These are phyloP conservation scores for Aptenodytes forsteri DNA, from an alignment of 2,113 vertebrate species.

Conservation along the genomic window DNA sequence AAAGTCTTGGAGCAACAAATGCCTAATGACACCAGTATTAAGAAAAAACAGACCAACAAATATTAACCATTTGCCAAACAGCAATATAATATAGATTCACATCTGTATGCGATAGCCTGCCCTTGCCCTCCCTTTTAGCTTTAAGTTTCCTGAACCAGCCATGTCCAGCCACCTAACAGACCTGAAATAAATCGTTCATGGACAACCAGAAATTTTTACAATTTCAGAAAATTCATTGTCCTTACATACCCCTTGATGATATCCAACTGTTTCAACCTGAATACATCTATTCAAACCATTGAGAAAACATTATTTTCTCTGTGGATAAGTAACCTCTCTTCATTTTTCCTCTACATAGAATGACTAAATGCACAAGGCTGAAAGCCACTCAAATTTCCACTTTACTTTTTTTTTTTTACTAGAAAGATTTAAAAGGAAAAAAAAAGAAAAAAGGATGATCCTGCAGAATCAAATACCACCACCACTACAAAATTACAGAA, in stretches of 20 bases:
- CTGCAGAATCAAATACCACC: not conserved
- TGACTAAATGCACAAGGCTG: not conserved
- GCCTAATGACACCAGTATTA: not conserved
- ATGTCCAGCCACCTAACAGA: not conserved
- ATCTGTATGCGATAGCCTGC: not conserved
- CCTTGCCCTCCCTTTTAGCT: not conserved
- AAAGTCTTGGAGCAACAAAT: not conserved
- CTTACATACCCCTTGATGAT: not conserved
- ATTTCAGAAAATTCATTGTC: not conserved
- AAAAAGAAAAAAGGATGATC: rapidly evolving
- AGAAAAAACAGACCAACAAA: not conserved
- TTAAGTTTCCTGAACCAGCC: not conserved
- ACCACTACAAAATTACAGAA: not conserved
- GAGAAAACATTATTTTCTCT: not conserved
- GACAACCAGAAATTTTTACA: not conserved
- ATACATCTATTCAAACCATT: not conserved
- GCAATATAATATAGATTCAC: not conserved
- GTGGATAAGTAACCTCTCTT: not conserved
- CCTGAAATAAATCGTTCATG: not conserved
- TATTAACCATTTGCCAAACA: not conserved
- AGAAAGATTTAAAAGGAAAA: not conserved
- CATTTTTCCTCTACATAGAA: not conserved
- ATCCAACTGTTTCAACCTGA: not conserved
- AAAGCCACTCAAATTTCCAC: not conserved
- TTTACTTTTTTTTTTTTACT: not conserved